Base-by-base conservation (phyloP, 2,888 invertebrate species). In the Onchidella celtica region DNA sequence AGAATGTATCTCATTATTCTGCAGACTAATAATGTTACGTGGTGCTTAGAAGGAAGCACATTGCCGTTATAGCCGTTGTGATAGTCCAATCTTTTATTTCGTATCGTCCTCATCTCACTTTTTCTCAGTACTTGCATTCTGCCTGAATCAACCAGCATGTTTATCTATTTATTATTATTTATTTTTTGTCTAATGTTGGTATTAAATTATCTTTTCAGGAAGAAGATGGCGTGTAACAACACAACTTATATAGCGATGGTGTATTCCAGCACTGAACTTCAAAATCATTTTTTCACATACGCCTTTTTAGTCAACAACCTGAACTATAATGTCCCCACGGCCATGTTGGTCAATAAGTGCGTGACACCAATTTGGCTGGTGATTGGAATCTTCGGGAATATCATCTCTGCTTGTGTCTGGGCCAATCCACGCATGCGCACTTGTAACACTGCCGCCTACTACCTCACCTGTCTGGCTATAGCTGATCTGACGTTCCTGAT, bases 391-490 rank as follows among this genome's bases (percentile, higher is more conserved):
- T 77, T 89, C 32, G 93, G 93, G 6, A 93, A 93, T 85, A 81
- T 88, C 34, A 70, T 92, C n/a, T 91, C 92, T 4, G 88, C 90
- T 9, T 83, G 87, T 61, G 88, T 93, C 6, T 93, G 93, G 93
- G 84, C 88, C 63, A 86, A 85, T n/a, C 87, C 87, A 17, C 84
- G 89, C 14, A 90, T 92, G 89, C 86, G 92, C 24, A 87, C 87
- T 4, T 88, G 90, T 69, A 92, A 91, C 84, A 90, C 92, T 0
- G 91, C 91, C 24, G 92, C 93, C 4, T 84, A 91, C 65, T 93
- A 92, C 83, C 85, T 93, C 32, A 89, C 90, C 2, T 88, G 90
- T 1, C 86, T 93, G 38, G 88, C 92, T 0, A 76, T 92, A 14
- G 88, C 91, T 21, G 92, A 93, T 76, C 80, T 91, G 14, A 59